Base-by-base conservation (phyloP, 2,888 invertebrate species). In the Conomelus anceps region DNA sequence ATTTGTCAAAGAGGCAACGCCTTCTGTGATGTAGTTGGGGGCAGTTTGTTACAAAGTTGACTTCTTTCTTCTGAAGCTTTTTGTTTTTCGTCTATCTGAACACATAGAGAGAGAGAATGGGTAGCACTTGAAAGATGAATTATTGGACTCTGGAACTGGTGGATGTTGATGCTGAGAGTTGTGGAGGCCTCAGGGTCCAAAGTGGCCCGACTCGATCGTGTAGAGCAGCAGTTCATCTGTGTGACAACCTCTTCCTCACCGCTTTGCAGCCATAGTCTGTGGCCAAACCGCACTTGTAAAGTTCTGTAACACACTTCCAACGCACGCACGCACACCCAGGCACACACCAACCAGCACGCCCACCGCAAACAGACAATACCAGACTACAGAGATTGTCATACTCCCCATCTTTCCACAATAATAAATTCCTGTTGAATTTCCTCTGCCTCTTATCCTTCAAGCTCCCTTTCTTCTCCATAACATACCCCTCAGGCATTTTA, bases 351-450 rank as follows among this genome's bases (percentile, higher is more conserved):
- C 63, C 7, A 34, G n/a, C 63, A 63, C 63, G 63, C 63, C 63
- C 63, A 63, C 63, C 20, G 63, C 87, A 87, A 87, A 26, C 87
- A 26, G 26, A 87, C 26, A 87, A 4, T 29, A 26, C 22, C 22
- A 23, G 22, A 26, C 24, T 63, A 63, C 13, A 9, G 63, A 63
- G 63, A 63, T 63, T 63, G 63, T 88, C 84, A 85, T 88, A 84
- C 85, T 88, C 24, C 85, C 88, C 88, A 22, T 22, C n/a, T 4
- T 24, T 23, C 88, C 88, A 88, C 26, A 63, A 84, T 84, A 88
- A 85, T 88, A 85, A 88, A 85, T 88, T 88, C 88, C 88, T 88
- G 85, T 88, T 88, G 29, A 85, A 85, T 88, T 84, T 88, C 88
- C 0, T 63, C 84, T 22, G 3, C 84, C 88, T 90, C 89, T 84